Percentiles rank a stretch among this genome's conserved stretches.
Evolutionary conservation across 2,888 invertebrate genomes (phyloP).

Genomic region (Yponomeuta sedellus): DNA sequence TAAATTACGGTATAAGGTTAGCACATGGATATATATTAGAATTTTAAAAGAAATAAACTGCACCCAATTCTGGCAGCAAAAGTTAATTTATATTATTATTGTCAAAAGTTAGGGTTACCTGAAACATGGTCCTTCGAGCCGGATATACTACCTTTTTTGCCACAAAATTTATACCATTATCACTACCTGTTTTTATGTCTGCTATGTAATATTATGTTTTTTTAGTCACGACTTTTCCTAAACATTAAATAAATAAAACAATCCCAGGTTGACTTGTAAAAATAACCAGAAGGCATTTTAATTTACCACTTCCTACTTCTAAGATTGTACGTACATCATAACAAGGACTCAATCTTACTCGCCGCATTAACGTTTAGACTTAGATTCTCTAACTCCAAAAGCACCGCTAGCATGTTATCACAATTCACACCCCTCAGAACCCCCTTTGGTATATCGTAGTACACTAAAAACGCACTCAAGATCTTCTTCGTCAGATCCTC

Average conservation of each 20-base stretch:
- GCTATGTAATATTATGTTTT: no score
- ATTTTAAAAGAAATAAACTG: no score
- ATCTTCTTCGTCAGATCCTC: constrained; percentile 52
- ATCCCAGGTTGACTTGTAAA: neutral
- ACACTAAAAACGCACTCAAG: constrained; percentile 73
- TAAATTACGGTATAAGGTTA: no score
- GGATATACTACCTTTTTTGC: no score
- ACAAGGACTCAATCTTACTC: constrained; percentile 35
- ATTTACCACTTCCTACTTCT: neutral
- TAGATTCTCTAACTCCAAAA: constrained; percentile 35
- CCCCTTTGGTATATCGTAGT: constrained; percentile 74
- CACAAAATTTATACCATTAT: no score
- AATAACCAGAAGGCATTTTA: neutral
- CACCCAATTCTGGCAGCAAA: no score
- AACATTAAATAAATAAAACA: neutral
- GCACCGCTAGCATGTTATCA: constrained; percentile 39
- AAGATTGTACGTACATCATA: constrained; percentile 33
- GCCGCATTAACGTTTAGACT: constrained; percentile 38
- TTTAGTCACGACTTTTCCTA: no score
- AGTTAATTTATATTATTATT: no score
- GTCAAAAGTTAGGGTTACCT: no score
- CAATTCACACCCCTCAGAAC: constrained; percentile 37
- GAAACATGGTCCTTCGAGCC: no score
- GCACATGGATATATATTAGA: no score
- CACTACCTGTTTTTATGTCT: no score